phyloP scores from a whole-genome alignment of 2,888 invertebrate species.

The Erpobdella octoculata region DNA sequence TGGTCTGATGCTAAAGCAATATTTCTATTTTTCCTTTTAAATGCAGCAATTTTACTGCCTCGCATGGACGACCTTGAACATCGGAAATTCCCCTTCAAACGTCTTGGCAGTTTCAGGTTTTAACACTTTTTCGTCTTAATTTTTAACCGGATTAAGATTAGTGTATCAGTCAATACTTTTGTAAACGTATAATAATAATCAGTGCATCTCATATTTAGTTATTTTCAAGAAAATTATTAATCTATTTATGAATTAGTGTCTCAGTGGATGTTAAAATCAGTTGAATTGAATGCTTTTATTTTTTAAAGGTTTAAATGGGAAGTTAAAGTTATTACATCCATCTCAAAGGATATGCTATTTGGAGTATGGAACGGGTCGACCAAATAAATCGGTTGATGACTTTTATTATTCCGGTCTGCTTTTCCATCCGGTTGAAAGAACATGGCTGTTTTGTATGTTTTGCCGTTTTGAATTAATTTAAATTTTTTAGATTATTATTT shows the following conservation, averaged over 20 bases:
- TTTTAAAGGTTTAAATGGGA: constrained; percentile 41
- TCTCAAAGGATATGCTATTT: constrained; percentile 48
- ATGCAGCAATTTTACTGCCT: constrained; percentile 51
- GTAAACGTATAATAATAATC: no score
- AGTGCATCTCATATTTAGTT: no score
- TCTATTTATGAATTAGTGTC: background rate
- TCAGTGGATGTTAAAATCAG: background rate
- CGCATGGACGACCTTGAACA: constrained; percentile 52
- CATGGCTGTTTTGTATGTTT: constrained; percentile 51
- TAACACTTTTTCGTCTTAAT: no score
- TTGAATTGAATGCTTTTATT: background rate
- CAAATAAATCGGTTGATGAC: constrained; percentile 29
- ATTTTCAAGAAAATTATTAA: background rate
- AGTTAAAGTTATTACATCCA: constrained; percentile 48
- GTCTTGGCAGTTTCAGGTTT: constrained; percentile 49
- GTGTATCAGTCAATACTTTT: no score
- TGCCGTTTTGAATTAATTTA: background rate
- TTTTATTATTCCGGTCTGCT: constrained; percentile 46
- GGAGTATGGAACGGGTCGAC: constrained; percentile 37
- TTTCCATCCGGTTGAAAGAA: constrained; percentile 47
- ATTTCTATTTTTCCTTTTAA: background rate
- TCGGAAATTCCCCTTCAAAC: constrained; percentile 40
- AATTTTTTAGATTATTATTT: background rate
- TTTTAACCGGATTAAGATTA: no score
- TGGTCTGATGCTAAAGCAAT: background rate